phyloP scores from a whole-genome alignment of 2,113 vertebrate genomes.

The Ivindomyrus marchei region DNA sequence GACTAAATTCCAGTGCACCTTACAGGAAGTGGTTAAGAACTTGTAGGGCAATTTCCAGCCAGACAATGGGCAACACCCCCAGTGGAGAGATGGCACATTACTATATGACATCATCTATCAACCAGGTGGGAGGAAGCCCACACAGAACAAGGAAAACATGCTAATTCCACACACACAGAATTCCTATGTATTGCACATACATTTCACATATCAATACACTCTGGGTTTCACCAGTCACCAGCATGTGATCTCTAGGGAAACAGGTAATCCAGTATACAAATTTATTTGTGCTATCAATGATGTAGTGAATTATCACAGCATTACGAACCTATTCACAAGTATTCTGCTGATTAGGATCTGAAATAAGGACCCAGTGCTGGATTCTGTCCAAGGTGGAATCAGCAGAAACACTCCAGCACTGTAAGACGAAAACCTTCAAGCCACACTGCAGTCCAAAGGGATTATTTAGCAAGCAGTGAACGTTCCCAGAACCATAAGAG shows the following conservation, averaged over 20 bases:
- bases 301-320: background rate
- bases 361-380: background rate
- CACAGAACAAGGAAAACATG: background rate
- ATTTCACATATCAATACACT: background rate
- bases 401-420: background rate
- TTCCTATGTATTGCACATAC: background rate
- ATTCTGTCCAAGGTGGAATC: background rate
- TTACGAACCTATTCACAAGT: background rate
- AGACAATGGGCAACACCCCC: background rate
- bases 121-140: background rate
- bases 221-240: background rate
- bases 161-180: background rate
- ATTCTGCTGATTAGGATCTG: background rate
- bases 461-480: background rate
- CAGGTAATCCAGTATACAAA: background rate
- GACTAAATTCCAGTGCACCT: background rate
- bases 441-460: background rate
- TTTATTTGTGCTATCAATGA: background rate
- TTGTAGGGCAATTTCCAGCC: background rate
- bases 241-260: background rate
- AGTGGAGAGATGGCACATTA: background rate
- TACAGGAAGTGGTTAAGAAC: background rate
- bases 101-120: background rate
- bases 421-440: background rate
- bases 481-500: background rate